phyloP scores from a whole-genome alignment of 2,888 invertebrate species.

The Monochamus alternatus region DNA sequence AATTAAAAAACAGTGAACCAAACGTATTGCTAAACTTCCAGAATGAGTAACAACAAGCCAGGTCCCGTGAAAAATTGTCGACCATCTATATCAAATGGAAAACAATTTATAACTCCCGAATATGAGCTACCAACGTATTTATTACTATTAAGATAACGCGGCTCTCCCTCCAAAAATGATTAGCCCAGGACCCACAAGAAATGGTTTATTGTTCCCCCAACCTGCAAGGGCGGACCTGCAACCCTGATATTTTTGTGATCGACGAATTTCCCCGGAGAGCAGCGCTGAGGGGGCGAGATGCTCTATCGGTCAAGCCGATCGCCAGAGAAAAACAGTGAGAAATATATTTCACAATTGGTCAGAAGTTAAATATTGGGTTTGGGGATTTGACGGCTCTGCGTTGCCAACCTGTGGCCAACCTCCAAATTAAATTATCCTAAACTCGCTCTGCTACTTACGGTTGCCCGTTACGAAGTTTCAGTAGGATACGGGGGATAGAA shows the following conservation, averaged over 20 bases:
- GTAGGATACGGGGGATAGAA: constrained; percentile 6
- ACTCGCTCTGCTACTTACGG: constrained; percentile 18
- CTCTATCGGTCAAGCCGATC: constrained; percentile 25
- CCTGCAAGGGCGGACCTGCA: constrained; percentile 2
- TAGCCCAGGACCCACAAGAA: constrained; percentile 6
- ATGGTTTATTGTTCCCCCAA: constrained; percentile 1
- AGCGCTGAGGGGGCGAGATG: constrained; percentile 24
- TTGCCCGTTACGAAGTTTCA: not conserved
- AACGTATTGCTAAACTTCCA: too few species aligned
- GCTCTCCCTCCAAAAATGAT: constrained; percentile 7
- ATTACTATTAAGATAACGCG: constrained; percentile 9
- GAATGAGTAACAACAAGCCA: too few species aligned
- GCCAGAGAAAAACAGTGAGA: constrained; percentile 45
- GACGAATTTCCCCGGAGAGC: constrained; percentile 37
- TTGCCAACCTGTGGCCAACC: constrained; percentile 42
- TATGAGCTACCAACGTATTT: not conserved
- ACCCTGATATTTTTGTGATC: constrained; percentile 39
- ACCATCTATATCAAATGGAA: not conserved
- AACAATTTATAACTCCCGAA: not conserved
- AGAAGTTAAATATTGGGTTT: constrained; percentile 56
- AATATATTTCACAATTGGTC: constrained; percentile 52
- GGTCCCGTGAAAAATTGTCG: too few species aligned
- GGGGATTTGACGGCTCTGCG: constrained; percentile 45
- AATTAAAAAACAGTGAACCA: too few species aligned
- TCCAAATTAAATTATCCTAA: constrained; percentile 32